These are phyloP conservation scores for Bucco capensis DNA, from an alignment of 2,113 vertebrate species.

Conservation along the genomic window DNA sequence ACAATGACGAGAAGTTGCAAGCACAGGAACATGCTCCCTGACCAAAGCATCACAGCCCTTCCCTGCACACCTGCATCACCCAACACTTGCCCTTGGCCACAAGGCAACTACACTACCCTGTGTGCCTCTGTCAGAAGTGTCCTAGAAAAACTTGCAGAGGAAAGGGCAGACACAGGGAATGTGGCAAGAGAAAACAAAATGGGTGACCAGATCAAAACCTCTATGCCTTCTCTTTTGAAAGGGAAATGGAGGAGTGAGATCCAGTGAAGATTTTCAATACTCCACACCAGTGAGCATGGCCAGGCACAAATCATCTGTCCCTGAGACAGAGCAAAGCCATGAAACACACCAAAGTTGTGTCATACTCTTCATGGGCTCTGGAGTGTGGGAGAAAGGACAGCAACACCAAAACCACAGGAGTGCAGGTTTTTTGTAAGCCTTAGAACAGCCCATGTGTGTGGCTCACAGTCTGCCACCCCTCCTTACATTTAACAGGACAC, in stretches of 20 bases:
- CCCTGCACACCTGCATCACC: neutral
- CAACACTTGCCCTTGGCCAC: neutral
- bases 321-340: neutral
- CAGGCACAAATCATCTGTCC: neutral
- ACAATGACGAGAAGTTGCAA: neutral
- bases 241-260: neutral
- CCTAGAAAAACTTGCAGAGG: neutral
- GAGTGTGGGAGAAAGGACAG: neutral
- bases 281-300: neutral
- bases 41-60: neutral
- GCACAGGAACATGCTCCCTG: neutral
- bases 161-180: neutral
- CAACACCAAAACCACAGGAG: neutral
- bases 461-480: neutral
- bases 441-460: accelerated
- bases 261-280: neutral
- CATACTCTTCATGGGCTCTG: neutral
- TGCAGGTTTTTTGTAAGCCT: neutral
- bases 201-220: neutral
- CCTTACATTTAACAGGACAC: accelerated
- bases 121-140: neutral
- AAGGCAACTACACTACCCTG: neutral
- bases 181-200: neutral
- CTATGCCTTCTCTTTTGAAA: neutral
- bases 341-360: neutral